These are phyloP conservation scores for Helleia helle DNA, from an alignment of 2,888 invertebrate genomes.

Conservation along the genomic window DNA sequence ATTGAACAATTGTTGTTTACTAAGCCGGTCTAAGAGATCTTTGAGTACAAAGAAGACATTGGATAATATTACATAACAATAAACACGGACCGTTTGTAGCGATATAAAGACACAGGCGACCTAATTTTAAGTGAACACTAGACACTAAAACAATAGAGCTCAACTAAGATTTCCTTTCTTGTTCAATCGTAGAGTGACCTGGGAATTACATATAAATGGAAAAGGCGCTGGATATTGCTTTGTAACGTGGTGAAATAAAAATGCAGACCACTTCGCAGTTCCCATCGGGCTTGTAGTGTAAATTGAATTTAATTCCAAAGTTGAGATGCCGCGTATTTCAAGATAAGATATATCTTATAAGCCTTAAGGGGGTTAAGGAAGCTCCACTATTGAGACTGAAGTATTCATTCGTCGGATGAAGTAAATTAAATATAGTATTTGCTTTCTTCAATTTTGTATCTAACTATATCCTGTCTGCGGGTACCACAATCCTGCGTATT, in stretches of 20 bases:
- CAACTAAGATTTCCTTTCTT: neutral
- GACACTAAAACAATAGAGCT: conserved; percentile 1
- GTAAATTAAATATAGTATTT: too few species aligned
- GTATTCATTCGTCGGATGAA: too few species aligned
- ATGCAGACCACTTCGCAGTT: neutral
- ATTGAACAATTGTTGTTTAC: too few species aligned
- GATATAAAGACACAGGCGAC: neutral
- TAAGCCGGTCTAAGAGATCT: too few species aligned
- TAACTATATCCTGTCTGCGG: too few species aligned
- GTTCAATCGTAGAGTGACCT: neutral
- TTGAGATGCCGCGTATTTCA: too few species aligned
- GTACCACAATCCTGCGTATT: too few species aligned
- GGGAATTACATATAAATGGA: neutral
- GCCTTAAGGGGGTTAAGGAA: too few species aligned
- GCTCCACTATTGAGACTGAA: too few species aligned
- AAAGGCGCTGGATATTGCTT: neutral
- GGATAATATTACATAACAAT: neutral
- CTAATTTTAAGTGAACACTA: neutral
- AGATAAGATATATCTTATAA: too few species aligned
- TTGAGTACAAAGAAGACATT: neutral
- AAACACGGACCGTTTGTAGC: neutral
- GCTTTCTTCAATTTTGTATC: too few species aligned
- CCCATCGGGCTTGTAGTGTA: neutral
- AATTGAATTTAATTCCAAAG: neutral
- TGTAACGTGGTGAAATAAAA: neutral